Evolutionary conservation across 2,888 invertebrate genomes (phyloP), one percentile per base, ranked within the genome.

Genomic region (Nematopogon swammerdamellus): DNA sequence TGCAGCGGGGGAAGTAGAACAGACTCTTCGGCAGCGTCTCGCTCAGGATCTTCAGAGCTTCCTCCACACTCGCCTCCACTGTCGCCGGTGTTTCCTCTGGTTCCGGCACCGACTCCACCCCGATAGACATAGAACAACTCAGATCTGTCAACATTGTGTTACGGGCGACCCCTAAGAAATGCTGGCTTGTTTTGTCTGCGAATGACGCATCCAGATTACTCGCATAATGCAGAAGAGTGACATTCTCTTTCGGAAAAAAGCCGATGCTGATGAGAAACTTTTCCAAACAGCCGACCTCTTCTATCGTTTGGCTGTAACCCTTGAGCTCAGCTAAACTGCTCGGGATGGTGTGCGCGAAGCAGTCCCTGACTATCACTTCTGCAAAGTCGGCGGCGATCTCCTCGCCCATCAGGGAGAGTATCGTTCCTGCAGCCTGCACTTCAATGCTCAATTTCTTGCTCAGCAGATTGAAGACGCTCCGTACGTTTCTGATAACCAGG

Each of bases 111-210:
- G 64, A 76, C 49, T 80, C 79, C 1, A 81, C 76, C 1, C 82
- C 81, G 54, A 84, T 76, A 10, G 80, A 70, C 63, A 85, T 82
- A 58, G 88, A 86, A 55, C 86, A 83, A 65, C 93, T 91, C 49
- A 95, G 80, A 67, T 94, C 92, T 61, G 89, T 88, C 49, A 85
- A 82, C 85, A 94, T 91, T 45, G 94, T 85, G 52, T 69, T 74
- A 36, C 87, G 77, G 0, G 93, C 91, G 47, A 76, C 80, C 50
- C 84, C 82, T 50, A 91, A 66, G 54, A 91, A 86, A 55, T 86
- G 83, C 59, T 86, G 83, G 56, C 89, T 88, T 49, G 89, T 86
- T 60, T 89, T 90, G 60, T 88, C 85, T 29, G 90, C 86, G 67
- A 91, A 93, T 29, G 91, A 70, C 4, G 83, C 74, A 63, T 92